phyloP scores from a whole-genome alignment of 2,113 vertebrate genomes.

The Actenoides lindsayi region DNA sequence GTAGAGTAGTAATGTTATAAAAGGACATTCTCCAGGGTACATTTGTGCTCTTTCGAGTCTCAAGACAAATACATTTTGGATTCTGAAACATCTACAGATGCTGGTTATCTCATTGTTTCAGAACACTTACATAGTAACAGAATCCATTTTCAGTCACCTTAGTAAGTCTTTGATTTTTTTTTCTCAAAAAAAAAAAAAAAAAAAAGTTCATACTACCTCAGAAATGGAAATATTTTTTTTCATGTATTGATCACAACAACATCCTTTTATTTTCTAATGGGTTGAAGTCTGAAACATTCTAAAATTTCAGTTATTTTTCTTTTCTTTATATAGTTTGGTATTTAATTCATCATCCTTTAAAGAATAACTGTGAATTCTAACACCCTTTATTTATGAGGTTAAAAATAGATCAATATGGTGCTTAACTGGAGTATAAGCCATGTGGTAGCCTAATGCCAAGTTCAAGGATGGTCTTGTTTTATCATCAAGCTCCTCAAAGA shows the following conservation, averaged over 20 bases:
- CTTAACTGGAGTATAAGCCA: background rate
- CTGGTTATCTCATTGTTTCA: background rate
- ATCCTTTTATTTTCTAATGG: background rate
- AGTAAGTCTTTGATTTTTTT: background rate
- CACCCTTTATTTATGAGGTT: background rate
- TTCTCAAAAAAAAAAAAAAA: background rate
- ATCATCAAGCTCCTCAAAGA: background rate
- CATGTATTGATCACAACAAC: background rate
- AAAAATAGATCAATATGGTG: constrained; percentile 14
- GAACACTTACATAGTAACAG: background rate
- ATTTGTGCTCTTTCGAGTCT: background rate
- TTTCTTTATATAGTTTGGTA: background rate
- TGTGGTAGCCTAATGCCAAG: background rate
- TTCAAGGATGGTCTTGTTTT: background rate
- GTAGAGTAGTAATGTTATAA: background rate
- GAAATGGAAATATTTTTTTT: background rate
- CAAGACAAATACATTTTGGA: background rate
- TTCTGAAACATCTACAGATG: background rate
- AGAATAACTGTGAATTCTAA: background rate
- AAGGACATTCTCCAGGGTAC: background rate
- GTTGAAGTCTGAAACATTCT: background rate
- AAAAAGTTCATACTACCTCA: background rate
- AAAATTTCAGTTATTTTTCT: background rate
- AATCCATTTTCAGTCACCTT: background rate
- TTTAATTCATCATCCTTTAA: background rate